These are phyloP conservation scores for Meriones unguiculatus DNA, from an alignment of 2,113 vertebrate species.

Conservation along the genomic window DNA sequence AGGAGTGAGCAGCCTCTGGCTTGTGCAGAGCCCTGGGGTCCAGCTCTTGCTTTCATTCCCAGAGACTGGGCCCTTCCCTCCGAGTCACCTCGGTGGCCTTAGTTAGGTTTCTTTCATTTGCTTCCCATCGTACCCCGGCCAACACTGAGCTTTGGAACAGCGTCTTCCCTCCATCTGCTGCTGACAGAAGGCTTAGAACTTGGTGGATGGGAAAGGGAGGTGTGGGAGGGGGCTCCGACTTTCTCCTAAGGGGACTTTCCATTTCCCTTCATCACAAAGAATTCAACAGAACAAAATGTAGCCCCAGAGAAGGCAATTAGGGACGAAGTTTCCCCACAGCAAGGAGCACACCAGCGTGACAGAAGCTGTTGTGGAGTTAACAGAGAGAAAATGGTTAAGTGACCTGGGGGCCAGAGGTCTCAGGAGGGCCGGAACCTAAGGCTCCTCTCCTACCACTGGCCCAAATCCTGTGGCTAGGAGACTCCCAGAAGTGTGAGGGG, in stretches of 20 bases:
- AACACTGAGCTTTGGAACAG: neutral
- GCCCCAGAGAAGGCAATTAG: slow-evolving; percentile 42
- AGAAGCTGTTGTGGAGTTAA: neutral
- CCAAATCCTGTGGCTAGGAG: neutral
- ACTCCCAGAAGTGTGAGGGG: neutral
- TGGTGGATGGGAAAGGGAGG: neutral
- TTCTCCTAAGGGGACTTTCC: neutral
- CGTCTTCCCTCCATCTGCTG: neutral
- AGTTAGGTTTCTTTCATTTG: neutral
- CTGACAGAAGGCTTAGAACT: neutral
- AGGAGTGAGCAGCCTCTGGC: neutral
- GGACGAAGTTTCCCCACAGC: slow-evolving; percentile 2
- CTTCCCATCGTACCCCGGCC: neutral
- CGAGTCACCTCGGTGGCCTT: neutral
- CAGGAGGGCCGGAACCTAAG: neutral
- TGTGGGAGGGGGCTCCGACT: neutral
- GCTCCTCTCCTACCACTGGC: neutral
- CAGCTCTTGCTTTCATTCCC: neutral
- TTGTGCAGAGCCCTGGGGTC: neutral
- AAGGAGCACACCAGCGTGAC: neutral
- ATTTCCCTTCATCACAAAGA: slow-evolving; percentile 24
- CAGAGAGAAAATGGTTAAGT: too few species aligned
- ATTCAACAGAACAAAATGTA: neutral
- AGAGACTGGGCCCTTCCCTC: neutral
- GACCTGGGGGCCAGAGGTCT: neutral